These are phyloP conservation scores for Tolmerus cingulatus DNA, from an alignment of 2,888 invertebrate genomes.

Conservation along the genomic window DNA sequence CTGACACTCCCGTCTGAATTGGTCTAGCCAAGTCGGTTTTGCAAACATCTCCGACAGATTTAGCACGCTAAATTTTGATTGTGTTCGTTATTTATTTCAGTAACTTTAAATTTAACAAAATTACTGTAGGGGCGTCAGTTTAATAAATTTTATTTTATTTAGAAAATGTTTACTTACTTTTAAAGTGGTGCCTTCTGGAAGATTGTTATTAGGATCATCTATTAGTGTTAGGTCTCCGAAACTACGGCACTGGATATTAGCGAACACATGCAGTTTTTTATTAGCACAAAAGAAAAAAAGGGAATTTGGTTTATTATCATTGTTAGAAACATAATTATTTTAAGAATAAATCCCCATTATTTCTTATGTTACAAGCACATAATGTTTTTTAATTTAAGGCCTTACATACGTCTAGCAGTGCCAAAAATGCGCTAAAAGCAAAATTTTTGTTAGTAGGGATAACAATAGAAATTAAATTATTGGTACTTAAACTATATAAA, in stretches of 20 bases:
- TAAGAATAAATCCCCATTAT: neutral
- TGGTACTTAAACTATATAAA: no score
- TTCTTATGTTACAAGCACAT: neutral
- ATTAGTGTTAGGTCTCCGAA: constrained; percentile 52
- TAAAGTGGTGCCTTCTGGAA: constrained; percentile 35
- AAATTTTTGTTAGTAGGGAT: no score
- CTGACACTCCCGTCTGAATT: constrained; percentile 66
- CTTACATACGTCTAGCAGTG: no score
- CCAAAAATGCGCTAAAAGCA: no score
- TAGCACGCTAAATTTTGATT: constrained; percentile 50
- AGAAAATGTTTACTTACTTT: constrained; percentile 48
- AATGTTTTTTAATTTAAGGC: no score
- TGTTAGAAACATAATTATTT: neutral
- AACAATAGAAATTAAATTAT: no score
- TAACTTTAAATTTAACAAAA: no score
- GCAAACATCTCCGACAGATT: constrained; percentile 52
- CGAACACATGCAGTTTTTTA: neutral
- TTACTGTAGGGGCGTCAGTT: neutral
- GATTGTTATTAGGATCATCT: constrained; percentile 32
- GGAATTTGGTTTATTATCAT: neutral
- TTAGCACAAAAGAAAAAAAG: constrained; percentile 16
- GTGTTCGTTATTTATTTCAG: neutral
- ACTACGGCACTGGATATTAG: constrained; percentile 50
- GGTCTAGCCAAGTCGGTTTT: neutral
- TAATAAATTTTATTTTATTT: no score